Evolutionary conservation across 2,113 vertebrate species (phyloP), one percentile per base, ranked within the genome.

Genomic region (Acanthochromis polyacanthus): DNA sequence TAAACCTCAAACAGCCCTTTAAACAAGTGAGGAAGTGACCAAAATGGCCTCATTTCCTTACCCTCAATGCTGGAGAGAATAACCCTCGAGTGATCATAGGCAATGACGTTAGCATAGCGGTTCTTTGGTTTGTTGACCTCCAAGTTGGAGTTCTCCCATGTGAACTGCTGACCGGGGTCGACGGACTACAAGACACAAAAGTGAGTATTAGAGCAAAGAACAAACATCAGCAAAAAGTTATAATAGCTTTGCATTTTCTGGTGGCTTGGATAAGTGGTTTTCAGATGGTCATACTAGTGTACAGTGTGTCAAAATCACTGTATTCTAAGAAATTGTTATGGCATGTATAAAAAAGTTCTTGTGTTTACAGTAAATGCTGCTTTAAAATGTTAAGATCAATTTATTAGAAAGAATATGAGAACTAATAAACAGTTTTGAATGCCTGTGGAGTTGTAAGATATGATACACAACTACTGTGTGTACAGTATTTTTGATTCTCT

Each of bases 51-150:
- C 59, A 66, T 46, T 53, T 79, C 52, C 96, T 96, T 96, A 99
- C 98, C 97, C 91, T 99, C 98, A 83, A 96, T 97, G 85, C 96
- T 95, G 89, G 98, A 97, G 40, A 99, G 95, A 28, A 97, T 95
- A 70, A 99, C 96, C 79, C 98, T 95, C 77, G 98, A 99, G 94
- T 99, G 98, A 88, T 99, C 98, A 14, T 99, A 99, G 45, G 98
- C 97, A 48, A 99, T 98, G 86, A 99, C 98, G 87, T 99, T 99
- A 15, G 98, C 98, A 9, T 99, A 99, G 95, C 98, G 97, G 75
- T 99, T 99, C 96, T 99, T 99, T 96, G 97, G 97, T 94, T 99
- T 99, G 93, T 99, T 99, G 91, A 99, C 96, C 94, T 99, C 98
- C 93, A 99, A 90, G 93, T 99, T 99, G 81, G 98, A 99, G 78